phyloP scores from a whole-genome alignment of 2,888 invertebrate species.

The Dinocampus coccinellae region DNA sequence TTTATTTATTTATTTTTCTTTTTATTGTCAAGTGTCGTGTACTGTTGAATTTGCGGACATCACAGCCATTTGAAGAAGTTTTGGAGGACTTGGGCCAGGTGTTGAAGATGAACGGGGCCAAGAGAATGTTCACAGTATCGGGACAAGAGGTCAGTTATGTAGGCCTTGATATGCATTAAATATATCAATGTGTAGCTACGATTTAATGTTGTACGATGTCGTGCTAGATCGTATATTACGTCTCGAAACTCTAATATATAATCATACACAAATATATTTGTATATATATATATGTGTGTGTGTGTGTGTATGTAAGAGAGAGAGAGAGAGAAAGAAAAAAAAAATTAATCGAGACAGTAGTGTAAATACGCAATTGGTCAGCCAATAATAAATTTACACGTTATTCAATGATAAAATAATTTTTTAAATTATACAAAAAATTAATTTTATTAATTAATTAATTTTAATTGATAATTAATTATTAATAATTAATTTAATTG shows the following conservation, averaged over 20 bases:
- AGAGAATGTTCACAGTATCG: slow-evolving; percentile 91
- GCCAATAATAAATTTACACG: no score
- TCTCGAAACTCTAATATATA: background rate
- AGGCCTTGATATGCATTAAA: slow-evolving; percentile 13
- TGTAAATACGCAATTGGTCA: slow-evolving; percentile 18
- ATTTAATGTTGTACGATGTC: slow-evolving; percentile 6
- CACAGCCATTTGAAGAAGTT: slow-evolving; percentile 95
- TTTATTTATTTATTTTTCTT: slow-evolving; percentile 7
- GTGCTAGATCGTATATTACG: slow-evolving; percentile 8
- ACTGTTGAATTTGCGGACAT: slow-evolving; percentile 89
- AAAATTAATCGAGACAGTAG: slow-evolving; percentile 26
- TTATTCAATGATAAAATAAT: no score
- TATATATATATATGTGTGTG: background rate
- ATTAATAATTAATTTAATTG: no score
- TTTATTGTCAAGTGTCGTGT: slow-evolving; percentile 80
- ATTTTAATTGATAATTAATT: no score
- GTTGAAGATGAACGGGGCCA: slow-evolving; percentile 90
- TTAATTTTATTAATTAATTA: no score
- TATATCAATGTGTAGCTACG: background rate
- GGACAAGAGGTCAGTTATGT: slow-evolving; percentile 84
- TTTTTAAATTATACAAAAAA: no score
- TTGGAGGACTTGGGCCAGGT: slow-evolving; percentile 93
- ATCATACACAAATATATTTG: background rate
- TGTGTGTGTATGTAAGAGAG: background rate
- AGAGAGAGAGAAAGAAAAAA: no score